These are phyloP conservation scores for Notoglanidium macrostoma DNA, from an alignment of 2,797 vertebrate species.

Conservation along the genomic window DNA sequence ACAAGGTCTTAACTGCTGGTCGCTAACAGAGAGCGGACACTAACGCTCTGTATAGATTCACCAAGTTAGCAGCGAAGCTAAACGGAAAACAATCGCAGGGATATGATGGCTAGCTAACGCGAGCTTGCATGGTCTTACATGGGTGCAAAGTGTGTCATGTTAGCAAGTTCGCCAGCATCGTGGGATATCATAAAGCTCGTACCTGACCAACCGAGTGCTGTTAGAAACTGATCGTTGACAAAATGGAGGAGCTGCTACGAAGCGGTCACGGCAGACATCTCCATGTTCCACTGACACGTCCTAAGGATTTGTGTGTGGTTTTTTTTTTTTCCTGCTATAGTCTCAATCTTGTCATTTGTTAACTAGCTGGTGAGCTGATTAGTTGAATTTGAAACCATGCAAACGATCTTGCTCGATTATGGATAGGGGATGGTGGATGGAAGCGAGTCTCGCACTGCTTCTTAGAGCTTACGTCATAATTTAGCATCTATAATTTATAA, in stretches of 20 bases:
- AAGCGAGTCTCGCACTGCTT: not conserved
- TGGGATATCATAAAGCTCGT: not conserved
- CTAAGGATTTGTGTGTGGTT: not conserved
- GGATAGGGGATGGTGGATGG: not conserved
- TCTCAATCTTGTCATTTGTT: not conserved
- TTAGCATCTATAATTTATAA: not conserved
- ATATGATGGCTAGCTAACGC: not conserved
- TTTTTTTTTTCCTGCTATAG: not conserved
- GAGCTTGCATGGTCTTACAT: not conserved
- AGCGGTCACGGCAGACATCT: not conserved
- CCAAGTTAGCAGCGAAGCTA: not conserved
- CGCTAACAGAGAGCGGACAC: not conserved
- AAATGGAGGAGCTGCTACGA: not conserved
- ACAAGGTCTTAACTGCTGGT: not conserved
- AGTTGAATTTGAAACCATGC: not conserved
- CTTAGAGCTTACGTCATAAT: not conserved
- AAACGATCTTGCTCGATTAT: not conserved
- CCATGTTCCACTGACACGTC: too few relatives aligned
- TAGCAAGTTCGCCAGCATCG: not conserved
- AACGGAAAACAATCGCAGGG: not conserved
- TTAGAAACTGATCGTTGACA: not conserved
- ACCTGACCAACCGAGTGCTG: not conserved
- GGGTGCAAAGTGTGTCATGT: not conserved
- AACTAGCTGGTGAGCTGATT: not conserved
- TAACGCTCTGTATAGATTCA: not conserved